Evolutionary conservation across 2,888 invertebrate genomes (phyloP).

Genomic region (Cephus sareptanus): DNA sequence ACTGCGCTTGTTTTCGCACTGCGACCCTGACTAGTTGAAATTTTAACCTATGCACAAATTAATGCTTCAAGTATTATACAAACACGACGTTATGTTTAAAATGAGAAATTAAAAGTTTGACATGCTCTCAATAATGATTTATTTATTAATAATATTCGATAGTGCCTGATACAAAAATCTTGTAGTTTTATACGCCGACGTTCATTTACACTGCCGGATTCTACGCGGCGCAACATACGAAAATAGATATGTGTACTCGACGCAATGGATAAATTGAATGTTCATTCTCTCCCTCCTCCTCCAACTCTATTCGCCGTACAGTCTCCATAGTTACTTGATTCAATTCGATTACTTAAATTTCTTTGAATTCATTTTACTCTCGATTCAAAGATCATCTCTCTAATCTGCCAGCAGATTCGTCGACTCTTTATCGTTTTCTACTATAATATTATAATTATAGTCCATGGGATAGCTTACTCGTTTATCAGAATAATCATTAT

Average conservation of each 20-base stretch:
- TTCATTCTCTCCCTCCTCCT: background rate
- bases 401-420: background rate
- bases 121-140: background rate
- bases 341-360: background rate
- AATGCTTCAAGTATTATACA: background rate
- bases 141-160: conserved; percentile 14
- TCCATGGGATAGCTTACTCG: background rate
- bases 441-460: background rate
- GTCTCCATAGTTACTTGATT: background rate
- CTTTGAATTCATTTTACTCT: background rate
- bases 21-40: too few species aligned
- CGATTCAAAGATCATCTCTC: background rate
- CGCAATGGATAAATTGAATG: conserved; percentile 11
- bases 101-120: background rate
- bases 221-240: conserved; percentile 21
- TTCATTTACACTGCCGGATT: conserved; percentile 19
- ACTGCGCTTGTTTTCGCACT: too few species aligned
- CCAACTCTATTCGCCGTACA: background rate
- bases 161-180: conserved; percentile 24
- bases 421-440: background rate
- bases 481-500: background rate
- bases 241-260: conserved; percentile 23
- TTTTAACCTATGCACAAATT: too few species aligned
- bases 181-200: conserved; percentile 16
- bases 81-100: background rate